Base-by-base conservation (phyloP, 2,888 invertebrate species). In the Eupithecia centaureata region DNA sequence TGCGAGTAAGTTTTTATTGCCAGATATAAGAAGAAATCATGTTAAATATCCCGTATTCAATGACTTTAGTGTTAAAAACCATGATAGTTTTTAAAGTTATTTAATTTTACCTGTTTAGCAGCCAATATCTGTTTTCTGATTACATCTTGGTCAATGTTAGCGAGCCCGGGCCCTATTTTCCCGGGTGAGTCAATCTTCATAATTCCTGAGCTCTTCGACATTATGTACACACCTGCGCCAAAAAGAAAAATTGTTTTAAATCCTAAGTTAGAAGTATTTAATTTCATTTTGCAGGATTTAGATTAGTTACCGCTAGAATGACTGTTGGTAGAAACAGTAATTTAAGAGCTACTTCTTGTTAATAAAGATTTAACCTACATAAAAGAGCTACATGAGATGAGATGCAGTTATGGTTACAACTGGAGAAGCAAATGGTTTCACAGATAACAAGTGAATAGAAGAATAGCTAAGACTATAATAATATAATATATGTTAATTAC, bases 191-290 rank as follows among this genome's bases (percentile, higher is more conserved):
- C 95, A 65, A 96, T 91, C 84, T 96, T 96, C 84, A 96, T 95
- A 62, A 96, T 95, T 52, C 96, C 96, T 42, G 96, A 95, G 75
- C 96, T 96, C 84, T 95, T 95, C 10, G 96, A 96, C 95, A 96
- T 96, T 65, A 96, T 95, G 82, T 96, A 96, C 47, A 96, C 95
- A 76, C 96, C 96, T 78, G 94, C n/a, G 35, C 57, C 67, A 74
- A 65, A 66, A 69, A 60, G 15, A 59, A 38, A 25, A 70, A 63
- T 15, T 32, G 47, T 15, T 22, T 59, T 32, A 38, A n/a, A n/a
- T n/a, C n/a, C n/a, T n/a, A n/a, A n/a, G n/a, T n/a, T n/a, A n/a
- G n/a, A n/a, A n/a, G n/a, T n/a, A n/a, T n/a, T n/a, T n/a, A n/a
- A n/a, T n/a, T n/a, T n/a, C n/a, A n/a, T n/a, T n/a, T n/a, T n/a